Conservation (phyloP, 2,797 vertebrate species). For the Rhinoraja longicauda region DNA sequence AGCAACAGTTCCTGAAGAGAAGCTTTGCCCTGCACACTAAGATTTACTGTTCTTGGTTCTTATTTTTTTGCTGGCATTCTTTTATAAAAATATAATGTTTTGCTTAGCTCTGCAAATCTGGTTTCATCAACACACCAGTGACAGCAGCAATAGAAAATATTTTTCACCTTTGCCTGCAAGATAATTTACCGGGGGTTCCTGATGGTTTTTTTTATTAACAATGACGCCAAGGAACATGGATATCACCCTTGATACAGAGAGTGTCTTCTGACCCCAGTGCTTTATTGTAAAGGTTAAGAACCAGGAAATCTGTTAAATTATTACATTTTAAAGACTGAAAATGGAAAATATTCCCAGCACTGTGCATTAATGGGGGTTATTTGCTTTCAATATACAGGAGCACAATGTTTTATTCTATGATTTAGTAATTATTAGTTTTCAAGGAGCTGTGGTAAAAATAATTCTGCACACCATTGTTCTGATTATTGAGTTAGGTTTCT, state of each 20-base stretch:
- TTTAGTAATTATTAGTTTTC: neutral
- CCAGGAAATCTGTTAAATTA: neutral
- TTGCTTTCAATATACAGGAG: neutral
- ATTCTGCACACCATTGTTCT: neutral
- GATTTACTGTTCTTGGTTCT: too few species aligned
- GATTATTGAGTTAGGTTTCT: neutral
- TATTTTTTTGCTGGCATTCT: neutral
- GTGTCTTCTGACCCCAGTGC: neutral
- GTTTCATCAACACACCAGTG: neutral
- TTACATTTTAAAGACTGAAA: neutral
- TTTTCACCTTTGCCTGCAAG: neutral
- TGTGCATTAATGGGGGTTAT: neutral
- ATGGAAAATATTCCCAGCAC: neutral
- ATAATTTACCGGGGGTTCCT: neutral
- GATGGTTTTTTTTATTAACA: neutral
- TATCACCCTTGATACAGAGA: neutral
- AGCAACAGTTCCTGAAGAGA: too few species aligned
- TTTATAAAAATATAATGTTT: neutral
- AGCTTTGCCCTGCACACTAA: too few species aligned
- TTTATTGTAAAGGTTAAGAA: neutral
- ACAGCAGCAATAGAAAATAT: neutral
- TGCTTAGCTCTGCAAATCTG: neutral
- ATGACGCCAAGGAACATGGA: neutral
- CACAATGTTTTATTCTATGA: neutral
- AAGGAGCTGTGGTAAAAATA: neutral